phyloP scores from a whole-genome alignment of 2,888 invertebrate genomes.

The Lucinisca nassula region DNA sequence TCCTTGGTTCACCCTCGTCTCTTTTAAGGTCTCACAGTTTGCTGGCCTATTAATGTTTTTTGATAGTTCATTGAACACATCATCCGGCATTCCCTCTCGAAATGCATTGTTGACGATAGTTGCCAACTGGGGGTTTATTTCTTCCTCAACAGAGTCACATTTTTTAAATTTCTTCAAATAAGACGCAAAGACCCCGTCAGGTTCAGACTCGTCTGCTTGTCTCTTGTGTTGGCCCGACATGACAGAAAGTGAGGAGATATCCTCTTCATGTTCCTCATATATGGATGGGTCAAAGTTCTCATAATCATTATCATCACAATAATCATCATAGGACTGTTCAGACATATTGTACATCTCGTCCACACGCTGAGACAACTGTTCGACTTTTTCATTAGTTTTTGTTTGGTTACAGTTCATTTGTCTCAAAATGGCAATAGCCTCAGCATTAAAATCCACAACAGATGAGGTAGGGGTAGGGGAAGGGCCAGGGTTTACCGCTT shows the following conservation, averaged over 20 bases:
- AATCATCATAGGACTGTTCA: no score
- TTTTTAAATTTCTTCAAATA: conserved; percentile 16
- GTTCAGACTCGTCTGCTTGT: no score
- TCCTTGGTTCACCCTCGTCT: conserved; percentile 1
- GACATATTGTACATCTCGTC: background rate
- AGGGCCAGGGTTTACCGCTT: background rate
- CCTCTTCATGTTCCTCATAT: no score
- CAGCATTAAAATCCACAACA: background rate
- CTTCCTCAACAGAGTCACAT: background rate
- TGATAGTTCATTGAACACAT: background rate
- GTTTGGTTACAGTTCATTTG: background rate
- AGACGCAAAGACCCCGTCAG: background rate
- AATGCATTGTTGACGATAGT: background rate
- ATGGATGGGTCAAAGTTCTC: no score
- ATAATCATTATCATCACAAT: no score
- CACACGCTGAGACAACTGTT: background rate
- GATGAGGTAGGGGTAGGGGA: no score
- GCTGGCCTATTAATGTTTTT: background rate
- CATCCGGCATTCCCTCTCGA: conserved; percentile 5
- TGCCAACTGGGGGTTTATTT: background rate
- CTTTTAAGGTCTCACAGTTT: background rate
- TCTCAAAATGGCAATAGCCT: background rate
- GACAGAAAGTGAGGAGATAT: no score
- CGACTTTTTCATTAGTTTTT: background rate
- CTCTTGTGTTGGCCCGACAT: no score